Evolutionary conservation across 2,113 vertebrate genomes (phyloP), one percentile per base, ranked within the genome.

Genomic region (Pangasianodon hypophthalmus): DNA sequence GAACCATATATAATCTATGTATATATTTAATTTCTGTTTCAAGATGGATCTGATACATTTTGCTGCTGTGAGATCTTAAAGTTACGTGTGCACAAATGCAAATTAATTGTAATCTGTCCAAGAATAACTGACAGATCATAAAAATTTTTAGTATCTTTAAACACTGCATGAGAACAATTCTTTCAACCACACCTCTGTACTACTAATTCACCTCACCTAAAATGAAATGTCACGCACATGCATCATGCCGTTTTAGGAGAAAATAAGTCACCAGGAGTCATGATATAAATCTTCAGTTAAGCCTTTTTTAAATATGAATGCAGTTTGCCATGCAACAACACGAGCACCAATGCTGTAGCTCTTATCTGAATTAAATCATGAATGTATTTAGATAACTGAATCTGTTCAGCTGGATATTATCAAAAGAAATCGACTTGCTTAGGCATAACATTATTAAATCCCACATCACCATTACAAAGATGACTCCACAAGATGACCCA

Each of bases 161-260:
- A 19, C 21, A 82, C 18, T 14, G 6, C 29, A 82, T 82, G 21
- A 18, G 14, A 32, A 32, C 79, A 82, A 54, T 82, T 37, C 9
- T 56, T 82, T 82, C 7, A 82, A 37, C 80, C 80, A 56, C 80
- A 82, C 50, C 71, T 75, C n/a, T 82, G 48, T 54, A 44, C 73
- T 21, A 0, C 44, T 48, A 18, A 9, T 56, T 56, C 6, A 50
- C 3, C 24, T 14, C 46, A 50, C 75, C 24, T 46, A 75, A 48
- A 29, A 79, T 50, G 1, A 14, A 79, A 29, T 50, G 24, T 6
- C 75, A 79, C 5, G 0, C 11, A 46, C 32, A 75, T 2, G 37
- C 18, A 21, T 44, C 71, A 44, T 46, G 73, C 2, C 1, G 29
- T 81, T 29, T 6, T 48, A 14, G 11, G 29, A 80, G 11, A 80